These are phyloP conservation scores for Tangara arthus DNA, from an alignment of 2,797 vertebrate species.

Conservation along the genomic window DNA sequence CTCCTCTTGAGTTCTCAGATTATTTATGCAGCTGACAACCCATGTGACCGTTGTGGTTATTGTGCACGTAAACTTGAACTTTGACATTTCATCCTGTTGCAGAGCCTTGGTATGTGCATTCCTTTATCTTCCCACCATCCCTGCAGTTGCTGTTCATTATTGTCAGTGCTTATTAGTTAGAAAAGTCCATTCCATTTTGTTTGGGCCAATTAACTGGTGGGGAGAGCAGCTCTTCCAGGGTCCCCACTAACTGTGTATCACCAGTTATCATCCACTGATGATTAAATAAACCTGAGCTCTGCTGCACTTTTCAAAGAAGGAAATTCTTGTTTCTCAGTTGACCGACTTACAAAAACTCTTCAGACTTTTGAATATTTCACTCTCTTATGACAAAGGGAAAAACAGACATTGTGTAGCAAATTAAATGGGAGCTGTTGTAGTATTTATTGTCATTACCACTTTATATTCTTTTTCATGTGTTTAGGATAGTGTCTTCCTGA, in stretches of 20 bases:
- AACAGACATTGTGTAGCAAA: background rate
- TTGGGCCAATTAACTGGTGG: slow-evolving; percentile 37
- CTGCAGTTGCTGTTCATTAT: slow-evolving; percentile 47
- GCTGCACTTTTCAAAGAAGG: background rate
- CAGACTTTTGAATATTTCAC: background rate
- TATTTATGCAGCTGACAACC: background rate
- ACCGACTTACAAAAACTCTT: slow-evolving; percentile 3
- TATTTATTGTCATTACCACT: background rate
- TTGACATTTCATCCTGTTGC: slow-evolving; percentile 20
- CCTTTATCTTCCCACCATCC: slow-evolving; percentile 33
- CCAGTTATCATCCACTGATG: background rate
- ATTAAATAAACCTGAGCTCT: slow-evolving; percentile 1
- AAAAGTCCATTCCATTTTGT: slow-evolving; percentile 24
- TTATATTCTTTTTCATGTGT: background rate
- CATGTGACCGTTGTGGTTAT: background rate
- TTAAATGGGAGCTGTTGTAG: background rate
- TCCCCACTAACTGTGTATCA: background rate
- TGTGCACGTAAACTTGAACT: slow-evolving; percentile 37
- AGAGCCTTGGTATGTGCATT: slow-evolving; percentile 41
- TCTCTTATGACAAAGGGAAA: background rate
- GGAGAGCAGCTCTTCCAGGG: background rate
- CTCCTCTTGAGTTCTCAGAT: background rate
- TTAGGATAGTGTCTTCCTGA: slow-evolving; percentile 15
- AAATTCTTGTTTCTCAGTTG: slow-evolving; percentile 2
- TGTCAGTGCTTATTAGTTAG: slow-evolving; percentile 32